Base-by-base conservation (phyloP, 2,797 vertebrate species). In the Cossypha heuglini region DNA sequence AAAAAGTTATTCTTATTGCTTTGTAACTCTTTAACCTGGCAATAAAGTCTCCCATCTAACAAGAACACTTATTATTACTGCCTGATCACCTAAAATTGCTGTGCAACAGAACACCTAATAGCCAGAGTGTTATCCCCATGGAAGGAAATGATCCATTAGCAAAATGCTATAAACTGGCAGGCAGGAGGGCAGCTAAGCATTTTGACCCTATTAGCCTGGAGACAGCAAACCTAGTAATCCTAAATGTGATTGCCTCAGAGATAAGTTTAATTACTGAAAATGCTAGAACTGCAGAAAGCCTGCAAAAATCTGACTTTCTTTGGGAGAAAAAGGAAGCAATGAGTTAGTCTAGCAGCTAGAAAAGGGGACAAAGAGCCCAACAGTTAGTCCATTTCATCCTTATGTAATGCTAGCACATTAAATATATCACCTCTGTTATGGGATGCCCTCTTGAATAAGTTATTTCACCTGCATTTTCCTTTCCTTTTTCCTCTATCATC, bases 141-240 rank as follows among this genome's bases (percentile, higher is more conserved):
- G 67, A 94, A 96, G 83, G 88, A 96, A 97, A 95, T 88, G 88
- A 96, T 94, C 96, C 96, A 97, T 96, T 97, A 97, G 94, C 93
- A 94, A 95, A 94, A 93, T 94, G 93, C 83, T 94, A 78, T 97
- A 95, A 96, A 95, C 93, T 93, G 83, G 54, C 80, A 90, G 88
- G 90, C 92, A 92, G 86, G 81, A 95, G 95, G 92, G 92, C 88
- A 92, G 69, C 93, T 95, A 95, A 95, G 89, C 82, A 86, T 93
- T 95, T 88, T 92, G 89, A 96, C 88, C 93, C 86, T 95, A 92
- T 94, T 92, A 95, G 83, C 81, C 91, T 81, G 87, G 51, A 94
- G 83, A 94, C 40, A 91, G 88, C 62, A 94, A 96, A 89, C 90
- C 90, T 20, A 68, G 86, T 96, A 96, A 96, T 96, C 89, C 94